phyloP scores from a whole-genome alignment of 1,140 invertebrate genomes.

The Plectrocnemia conspersa region DNA sequence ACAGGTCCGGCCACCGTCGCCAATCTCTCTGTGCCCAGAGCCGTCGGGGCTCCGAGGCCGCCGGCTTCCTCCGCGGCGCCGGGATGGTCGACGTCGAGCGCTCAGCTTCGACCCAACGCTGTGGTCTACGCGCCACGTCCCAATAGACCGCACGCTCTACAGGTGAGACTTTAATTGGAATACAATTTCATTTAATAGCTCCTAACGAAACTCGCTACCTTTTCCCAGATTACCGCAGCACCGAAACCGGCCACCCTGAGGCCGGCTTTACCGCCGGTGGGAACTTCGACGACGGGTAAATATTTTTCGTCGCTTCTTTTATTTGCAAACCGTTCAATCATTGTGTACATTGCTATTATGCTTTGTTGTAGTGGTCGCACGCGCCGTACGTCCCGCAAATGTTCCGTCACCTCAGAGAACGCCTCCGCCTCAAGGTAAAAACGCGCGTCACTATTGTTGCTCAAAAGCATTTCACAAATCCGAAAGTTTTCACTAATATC shows the following conservation, averaged over 20 bases:
- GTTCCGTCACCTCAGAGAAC: conserved; percentile 29
- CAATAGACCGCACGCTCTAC: conserved; percentile 23
- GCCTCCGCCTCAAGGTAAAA: conserved; percentile 30
- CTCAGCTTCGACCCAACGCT: conserved; percentile 17
- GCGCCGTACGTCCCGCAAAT: conserved; percentile 29
- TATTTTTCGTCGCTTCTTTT: background rate
- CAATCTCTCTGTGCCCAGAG: conserved; percentile 27
- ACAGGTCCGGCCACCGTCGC: conserved; percentile 31
- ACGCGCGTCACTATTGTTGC: too few relatives aligned
- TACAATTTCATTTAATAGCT: conserved; percentile 9
- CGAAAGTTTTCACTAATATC: too few relatives aligned
- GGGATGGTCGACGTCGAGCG: conserved; percentile 21
- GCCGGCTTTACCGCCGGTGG: conserved; percentile 17
- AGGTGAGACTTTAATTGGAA: conserved; percentile 15
- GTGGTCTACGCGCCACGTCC: conserved; percentile 24
- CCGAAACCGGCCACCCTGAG: conserved; percentile 14
- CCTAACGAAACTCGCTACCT: background rate
- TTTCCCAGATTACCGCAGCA: conserved; percentile 1
- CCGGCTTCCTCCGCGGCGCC: conserved; percentile 17
- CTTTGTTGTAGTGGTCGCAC: conserved; percentile 28
- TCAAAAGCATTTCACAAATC: too few relatives aligned
- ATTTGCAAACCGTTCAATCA: background rate
- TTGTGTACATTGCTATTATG: background rate
- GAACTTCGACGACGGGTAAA: conserved; percentile 23
- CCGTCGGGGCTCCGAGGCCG: conserved; percentile 20